Percentiles rank a stretch among this genome's conserved stretches.
Evolutionary conservation across 2,113 vertebrate genomes (phyloP).

Genomic region (Gadus macrocephalus): DNA sequence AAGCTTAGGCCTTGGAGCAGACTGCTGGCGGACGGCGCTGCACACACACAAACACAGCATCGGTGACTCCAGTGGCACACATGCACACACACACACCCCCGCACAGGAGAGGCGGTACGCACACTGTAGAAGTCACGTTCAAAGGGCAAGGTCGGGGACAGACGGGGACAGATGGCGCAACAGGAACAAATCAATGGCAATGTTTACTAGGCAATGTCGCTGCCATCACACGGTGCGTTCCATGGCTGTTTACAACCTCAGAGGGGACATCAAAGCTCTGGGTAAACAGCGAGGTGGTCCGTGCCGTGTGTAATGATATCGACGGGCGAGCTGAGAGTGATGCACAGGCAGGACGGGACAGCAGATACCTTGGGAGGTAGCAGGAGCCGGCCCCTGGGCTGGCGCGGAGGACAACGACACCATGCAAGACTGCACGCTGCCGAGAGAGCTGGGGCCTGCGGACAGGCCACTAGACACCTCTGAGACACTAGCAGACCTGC

Average conservation of each 20-base stretch:
- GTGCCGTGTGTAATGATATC: constrained; percentile 33
- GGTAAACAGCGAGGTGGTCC: constrained; percentile 11
- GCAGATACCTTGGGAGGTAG: constrained; percentile 81
- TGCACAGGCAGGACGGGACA: constrained; percentile 55
- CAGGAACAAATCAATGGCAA: constrained; percentile 44
- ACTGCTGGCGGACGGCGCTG: constrained; percentile 92
- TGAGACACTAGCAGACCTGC: constrained; percentile 71
- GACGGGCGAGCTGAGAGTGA: constrained; percentile 41
- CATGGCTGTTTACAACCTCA: background rate
- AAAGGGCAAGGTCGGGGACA: constrained; percentile 40
- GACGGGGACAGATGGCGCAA: constrained; percentile 48
- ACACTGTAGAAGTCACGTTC: constrained; percentile 18
- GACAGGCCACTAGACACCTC: constrained; percentile 73
- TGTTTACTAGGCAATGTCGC: constrained; percentile 38
- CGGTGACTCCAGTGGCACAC: background rate
- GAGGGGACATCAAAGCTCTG: background rate
- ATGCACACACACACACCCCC: background rate
- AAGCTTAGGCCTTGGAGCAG: constrained; percentile 95
- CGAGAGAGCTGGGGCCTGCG: constrained; percentile 78
- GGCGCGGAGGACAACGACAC: constrained; percentile 69
- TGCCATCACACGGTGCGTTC: constrained; percentile 29
- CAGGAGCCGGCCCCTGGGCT: constrained; percentile 70
- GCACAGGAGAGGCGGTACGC: constrained; percentile 8
- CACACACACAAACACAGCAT: constrained; percentile 31
- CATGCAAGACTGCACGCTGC: constrained; percentile 81